A percentile compares a stretch with the other conserved stretches of the same genome.
phyloP scores from a whole-genome alignment of 2,113 vertebrate genomes.

The Junco hyemalis region DNA sequence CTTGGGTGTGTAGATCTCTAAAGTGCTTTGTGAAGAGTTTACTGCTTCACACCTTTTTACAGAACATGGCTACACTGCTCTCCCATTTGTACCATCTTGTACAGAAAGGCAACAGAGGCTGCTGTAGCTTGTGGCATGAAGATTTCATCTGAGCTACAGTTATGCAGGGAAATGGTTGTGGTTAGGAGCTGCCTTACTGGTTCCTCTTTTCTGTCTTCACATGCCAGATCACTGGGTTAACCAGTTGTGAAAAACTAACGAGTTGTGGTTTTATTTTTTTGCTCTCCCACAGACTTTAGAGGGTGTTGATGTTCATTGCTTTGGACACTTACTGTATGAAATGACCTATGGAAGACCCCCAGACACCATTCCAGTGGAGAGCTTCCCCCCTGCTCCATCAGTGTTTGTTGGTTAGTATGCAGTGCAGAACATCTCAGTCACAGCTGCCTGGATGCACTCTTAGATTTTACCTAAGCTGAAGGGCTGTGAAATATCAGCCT shows the following conservation, averaged over 20 bases:
- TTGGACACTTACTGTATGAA: conserved; percentile 94
- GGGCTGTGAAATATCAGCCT: background rate
- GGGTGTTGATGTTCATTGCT: conserved; percentile 90
- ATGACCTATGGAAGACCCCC: conserved; percentile 93
- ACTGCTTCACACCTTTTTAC: background rate
- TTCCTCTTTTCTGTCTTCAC: background rate
- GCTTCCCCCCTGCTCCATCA: conserved; percentile 81
- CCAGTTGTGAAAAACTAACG: background rate
- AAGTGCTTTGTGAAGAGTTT: background rate
- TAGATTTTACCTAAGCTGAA: background rate
- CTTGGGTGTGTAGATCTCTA: background rate
- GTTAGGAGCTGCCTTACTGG: background rate
- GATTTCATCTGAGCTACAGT: background rate
- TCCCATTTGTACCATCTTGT: background rate
- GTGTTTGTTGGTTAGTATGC: conserved; percentile 84
- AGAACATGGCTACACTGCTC: background rate
- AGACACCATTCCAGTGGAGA: conserved; percentile 84
- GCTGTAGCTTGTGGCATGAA: background rate
- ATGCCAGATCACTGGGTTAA: background rate
- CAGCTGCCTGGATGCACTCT: background rate
- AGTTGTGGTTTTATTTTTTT: background rate
- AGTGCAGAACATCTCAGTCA: background rate
- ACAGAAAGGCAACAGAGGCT: background rate
- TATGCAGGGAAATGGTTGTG: background rate
- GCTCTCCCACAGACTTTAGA: conserved; percentile 82